These are phyloP conservation scores for Cynoglossus semilaevis DNA, from an alignment of 2,113 vertebrate species.

Conservation along the genomic window DNA sequence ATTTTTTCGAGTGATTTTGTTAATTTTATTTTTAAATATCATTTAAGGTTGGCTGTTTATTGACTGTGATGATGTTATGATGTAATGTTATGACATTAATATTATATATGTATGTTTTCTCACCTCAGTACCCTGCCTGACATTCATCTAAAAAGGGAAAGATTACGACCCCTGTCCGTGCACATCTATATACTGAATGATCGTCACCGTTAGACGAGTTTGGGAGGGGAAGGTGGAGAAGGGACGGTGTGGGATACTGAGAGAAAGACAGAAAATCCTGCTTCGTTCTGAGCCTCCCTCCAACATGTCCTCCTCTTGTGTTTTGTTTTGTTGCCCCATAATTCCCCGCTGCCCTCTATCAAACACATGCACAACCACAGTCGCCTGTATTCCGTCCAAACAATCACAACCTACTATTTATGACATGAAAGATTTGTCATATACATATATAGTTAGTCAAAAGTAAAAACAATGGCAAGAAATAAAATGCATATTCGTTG, in stretches of 20 bases:
- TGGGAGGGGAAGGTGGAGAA: conserved; percentile 2
- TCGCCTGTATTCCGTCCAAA: conserved; percentile 20
- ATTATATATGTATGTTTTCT: too few relatives aligned
- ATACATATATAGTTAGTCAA: background rate
- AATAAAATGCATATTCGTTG: conserved; percentile 23
- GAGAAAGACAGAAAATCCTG: background rate
- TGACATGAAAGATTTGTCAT: background rate
- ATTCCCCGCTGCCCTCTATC: too few relatives aligned
- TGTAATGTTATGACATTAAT: too few relatives aligned
- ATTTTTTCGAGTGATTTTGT: too few relatives aligned
- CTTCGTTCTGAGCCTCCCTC: conserved; percentile 36
- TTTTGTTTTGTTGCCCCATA: too few relatives aligned
- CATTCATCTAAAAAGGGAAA: conserved; percentile 60
- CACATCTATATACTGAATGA: conserved; percentile 14
- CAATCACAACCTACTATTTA: background rate
- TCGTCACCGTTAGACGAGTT: conserved; percentile 13
- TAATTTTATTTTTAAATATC: too few relatives aligned
- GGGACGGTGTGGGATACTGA: conserved; percentile 21
- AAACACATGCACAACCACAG: conserved; percentile 33
- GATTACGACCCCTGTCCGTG: too few relatives aligned
- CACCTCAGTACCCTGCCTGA: conserved; percentile 29
- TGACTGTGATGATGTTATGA: too few relatives aligned
- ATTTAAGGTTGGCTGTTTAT: too few relatives aligned
- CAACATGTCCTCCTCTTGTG: too few relatives aligned
- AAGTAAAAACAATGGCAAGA: conserved; percentile 4